Base-by-base conservation (phyloP, 1,140 invertebrate species). In the Hylaeus volcanicus region DNA sequence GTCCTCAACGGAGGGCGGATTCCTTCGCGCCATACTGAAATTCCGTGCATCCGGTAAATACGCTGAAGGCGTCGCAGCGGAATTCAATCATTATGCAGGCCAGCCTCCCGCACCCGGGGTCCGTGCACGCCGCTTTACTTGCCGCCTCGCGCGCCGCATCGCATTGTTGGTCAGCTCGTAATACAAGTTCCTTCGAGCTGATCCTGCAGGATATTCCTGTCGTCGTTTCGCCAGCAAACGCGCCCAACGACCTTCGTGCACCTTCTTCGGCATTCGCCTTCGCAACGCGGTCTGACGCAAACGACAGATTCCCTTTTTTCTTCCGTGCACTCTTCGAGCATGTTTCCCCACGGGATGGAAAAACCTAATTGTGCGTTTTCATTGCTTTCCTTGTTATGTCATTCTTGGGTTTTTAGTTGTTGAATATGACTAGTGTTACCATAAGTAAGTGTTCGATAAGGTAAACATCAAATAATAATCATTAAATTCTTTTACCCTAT, bases 61-160 rank as follows among this genome's bases (percentile, higher is more conserved):
- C 83, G 84, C 81, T 85, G 83, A 88, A 88, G 87, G 87, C 84
- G 87, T 87, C 81, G 55, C 84, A 71, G 4, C 65, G 88, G 88
- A 88, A 89, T 89, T 88, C 88, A 86, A 86, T 88, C 86, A 88
- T 89, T 89, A 86, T 88, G 86, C 88, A 64, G 66, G 68, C 77
- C 79, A 60, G 68, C 77, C 41, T 68, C 64, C 78, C 75, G 75
- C 74, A 58, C 60, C 69, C 70, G 60, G 81, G 53, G 63, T 79
- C 79, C 80, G 74, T 66, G 75, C 80, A 61, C 85, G 79, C 75
- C 83, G 72, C 82, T 85, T 85, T 85, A 76, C 81, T 79, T 83
- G 65, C 66, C 66, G 68, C 58, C 80, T 78, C 37, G 63, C 75
- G 51, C 37, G 63, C 51, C 69, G 77, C 66, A 63, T 79, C 74